Base-by-base conservation (phyloP, 2,888 invertebrate genomes). In the Maniola hyperantus region DNA sequence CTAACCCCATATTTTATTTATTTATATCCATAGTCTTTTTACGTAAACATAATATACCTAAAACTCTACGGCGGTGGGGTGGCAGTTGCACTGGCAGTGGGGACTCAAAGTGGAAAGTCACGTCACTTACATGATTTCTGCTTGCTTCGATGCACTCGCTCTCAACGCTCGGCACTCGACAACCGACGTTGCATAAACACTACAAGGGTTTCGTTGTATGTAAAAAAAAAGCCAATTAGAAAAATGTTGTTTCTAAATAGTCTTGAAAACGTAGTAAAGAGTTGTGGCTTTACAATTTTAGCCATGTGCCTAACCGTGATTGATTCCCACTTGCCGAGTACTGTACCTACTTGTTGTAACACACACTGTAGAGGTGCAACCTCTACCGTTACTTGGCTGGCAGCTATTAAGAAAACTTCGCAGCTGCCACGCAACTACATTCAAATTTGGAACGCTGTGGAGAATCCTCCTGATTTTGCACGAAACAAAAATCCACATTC, bases 91-190 rank as follows among this genome's bases (percentile, higher is more conserved):
- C 15, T 36, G 33, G 54, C 36, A 54, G 34, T 54, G 15, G 36
- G 53, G 36, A 60, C 13, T 36, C 54, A 20, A 53, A 62, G 65
- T 65, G 61, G 57, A 62, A 57, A 62, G 62, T 68, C 34, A 58
- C 65, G 58, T 68, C 64, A 64, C 68, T 68, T 65, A 65, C 57
- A 59, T 36, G 59, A 62, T 65, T 59, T 51, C 58, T 62, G 62
- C 62, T 62, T 62, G 44, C 65, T 68, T 65, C 61, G 44, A 33
- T 62, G 54, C 58, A 62, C 58, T 61, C 55, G 50, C 46, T 48
- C 62, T 62, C 42, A 57, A 39, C 50, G 15, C 10, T 20, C 46
- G 15, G 20, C 55, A 18, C 55, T 55, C 18, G 18, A 39, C 55
- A 36, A 39, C 15, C 55, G n/a, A 34, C 36, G 55, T 5, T 55